These are phyloP conservation scores for Anthrax anthrax DNA, from an alignment of 2,888 invertebrate genomes.

Conservation along the genomic window DNA sequence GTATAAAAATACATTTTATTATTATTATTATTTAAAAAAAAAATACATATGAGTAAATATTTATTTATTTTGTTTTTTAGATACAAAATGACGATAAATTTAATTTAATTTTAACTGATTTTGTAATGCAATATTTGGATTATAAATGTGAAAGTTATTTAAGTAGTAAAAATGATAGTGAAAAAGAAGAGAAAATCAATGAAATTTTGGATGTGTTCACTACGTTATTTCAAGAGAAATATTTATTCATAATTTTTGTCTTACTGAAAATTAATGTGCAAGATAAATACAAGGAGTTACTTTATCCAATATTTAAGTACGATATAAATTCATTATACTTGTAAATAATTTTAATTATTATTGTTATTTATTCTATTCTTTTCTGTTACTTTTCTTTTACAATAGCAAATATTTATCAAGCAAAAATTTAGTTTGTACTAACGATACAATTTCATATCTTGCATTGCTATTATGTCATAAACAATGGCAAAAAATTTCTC, in stretches of 20 bases:
- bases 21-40: too few species aligned
- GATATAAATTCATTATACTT: not conserved
- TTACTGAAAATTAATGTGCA: constrained; percentile 11
- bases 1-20: not conserved
- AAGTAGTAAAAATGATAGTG: constrained; percentile 6
- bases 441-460: constrained; percentile 12
- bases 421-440: constrained; percentile 4
- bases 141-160: constrained; percentile 11
- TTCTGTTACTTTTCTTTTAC: not conserved
- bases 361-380: not conserved
- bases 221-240: constrained; percentile 10
- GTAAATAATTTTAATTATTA: not conserved
- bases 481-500: constrained; percentile 13
- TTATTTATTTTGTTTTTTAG: constrained; percentile 4
- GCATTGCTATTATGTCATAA: constrained; percentile 13
- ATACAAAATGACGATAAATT: constrained; percentile 11
- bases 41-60: too few species aligned
- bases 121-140: constrained; percentile 13
- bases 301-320: constrained; percentile 15
- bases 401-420: constrained; percentile 12
- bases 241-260: constrained; percentile 11
- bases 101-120: constrained; percentile 12
- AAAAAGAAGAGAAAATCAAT: not conserved
- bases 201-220: constrained; percentile 10
- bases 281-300: constrained; percentile 8